A percentile compares a stretch with the other conserved stretches of the same genome.
Conservation (phyloP, 2,113 vertebrate species). For the Gallinago media region DNA sequence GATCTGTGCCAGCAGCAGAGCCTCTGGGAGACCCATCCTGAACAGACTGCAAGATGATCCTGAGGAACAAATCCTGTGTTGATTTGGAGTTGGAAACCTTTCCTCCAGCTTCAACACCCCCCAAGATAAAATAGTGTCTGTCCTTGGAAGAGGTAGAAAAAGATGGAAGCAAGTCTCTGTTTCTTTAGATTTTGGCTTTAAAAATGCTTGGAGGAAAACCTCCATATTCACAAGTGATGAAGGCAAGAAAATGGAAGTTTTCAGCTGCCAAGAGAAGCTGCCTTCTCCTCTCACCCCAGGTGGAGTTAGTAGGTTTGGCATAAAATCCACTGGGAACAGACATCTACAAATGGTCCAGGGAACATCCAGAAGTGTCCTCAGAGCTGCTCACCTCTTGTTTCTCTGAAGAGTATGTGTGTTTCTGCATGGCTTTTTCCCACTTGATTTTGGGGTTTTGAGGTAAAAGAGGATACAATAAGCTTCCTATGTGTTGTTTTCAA, state of each 20-base stretch:
- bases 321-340: slow-evolving; percentile 1
- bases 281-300: neutral
- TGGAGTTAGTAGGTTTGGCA: neutral
- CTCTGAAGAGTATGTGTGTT: neutral
- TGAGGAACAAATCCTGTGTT: neutral
- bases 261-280: neutral
- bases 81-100: neutral
- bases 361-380: neutral
- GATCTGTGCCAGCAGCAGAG: neutral
- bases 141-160: slow-evolving; percentile 1
- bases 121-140: neutral
- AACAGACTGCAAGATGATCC: slow-evolving; percentile 17
- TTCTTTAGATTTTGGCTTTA: slow-evolving; percentile 11
- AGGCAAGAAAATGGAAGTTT: neutral
- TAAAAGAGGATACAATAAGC: neutral
- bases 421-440: neutral
- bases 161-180: neutral
- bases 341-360: neutral
- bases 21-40: neutral
- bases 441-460: neutral
- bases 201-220: neutral
- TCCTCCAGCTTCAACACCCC: slow-evolving; percentile 13
- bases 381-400: neutral
- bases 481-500: neutral
- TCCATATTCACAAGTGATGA: neutral